Conservation (phyloP, 1,140 invertebrate genomes). For the Charaxes varanes region DNA sequence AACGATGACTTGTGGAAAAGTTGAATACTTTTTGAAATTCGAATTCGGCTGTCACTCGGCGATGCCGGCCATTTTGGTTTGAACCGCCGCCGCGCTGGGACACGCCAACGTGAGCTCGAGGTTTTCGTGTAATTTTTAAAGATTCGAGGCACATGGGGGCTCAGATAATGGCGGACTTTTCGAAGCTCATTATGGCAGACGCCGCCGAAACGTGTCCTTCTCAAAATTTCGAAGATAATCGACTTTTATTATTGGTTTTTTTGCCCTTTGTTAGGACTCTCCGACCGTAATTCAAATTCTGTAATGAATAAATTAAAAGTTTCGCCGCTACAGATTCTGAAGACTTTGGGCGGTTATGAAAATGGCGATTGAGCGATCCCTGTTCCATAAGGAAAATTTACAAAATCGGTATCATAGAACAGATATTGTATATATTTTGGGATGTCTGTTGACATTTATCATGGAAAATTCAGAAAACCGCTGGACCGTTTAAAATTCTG, state of each 20-base stretch:
- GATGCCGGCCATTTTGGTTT: constrained; percentile 19
- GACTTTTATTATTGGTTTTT: constrained; percentile 35
- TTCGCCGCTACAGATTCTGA: no score
- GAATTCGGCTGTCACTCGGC: constrained; percentile 45
- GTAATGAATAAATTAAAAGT: constrained; percentile 26
- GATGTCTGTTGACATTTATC: no score
- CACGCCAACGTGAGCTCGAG: neutral
- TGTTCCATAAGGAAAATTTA: no score
- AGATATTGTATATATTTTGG: no score
- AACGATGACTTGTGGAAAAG: constrained; percentile 32
- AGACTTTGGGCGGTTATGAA: no score
- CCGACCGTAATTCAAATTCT: constrained; percentile 21
- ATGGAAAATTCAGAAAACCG: no score
- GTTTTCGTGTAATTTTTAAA: neutral
- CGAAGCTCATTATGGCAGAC: constrained; percentile 37
- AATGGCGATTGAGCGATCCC: no score
- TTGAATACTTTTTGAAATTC: constrained; percentile 43
- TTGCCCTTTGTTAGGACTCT: constrained; percentile 21
- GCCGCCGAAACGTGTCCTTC: constrained; percentile 43
- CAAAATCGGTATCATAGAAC: no score
- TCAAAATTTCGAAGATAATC: constrained; percentile 43
- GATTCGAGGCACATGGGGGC: neutral
- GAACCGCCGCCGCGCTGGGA: constrained; percentile 14
- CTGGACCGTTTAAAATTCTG: no score
- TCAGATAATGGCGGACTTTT: constrained; percentile 21